Base-by-base conservation (phyloP, 2,888 invertebrate species). In the Agriopis aurantiaria region DNA sequence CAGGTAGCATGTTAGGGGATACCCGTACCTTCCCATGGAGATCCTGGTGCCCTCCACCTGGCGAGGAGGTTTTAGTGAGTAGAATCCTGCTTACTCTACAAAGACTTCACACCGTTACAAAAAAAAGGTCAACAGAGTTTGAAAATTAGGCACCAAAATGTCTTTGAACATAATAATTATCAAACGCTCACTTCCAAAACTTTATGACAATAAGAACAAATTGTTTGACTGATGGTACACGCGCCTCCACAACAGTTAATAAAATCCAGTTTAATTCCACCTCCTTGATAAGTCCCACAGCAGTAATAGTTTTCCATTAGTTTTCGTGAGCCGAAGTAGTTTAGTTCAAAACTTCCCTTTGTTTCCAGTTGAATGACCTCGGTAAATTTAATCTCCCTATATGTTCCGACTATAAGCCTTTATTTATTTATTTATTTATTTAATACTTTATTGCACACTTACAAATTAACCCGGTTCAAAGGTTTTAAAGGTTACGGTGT, bases 361-460 rank as follows among this genome's bases (percentile, higher is more conserved):
- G 71, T 71, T 71, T 71, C 62, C 68, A 60, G 68, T 23, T 65
- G 57, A 65, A 57, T 53, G 61, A 65, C 60, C 67, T 57, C 33
- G 17, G 45, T 48, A 57, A 68, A 68, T 71, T 64, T 71, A 71
- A 71, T 71, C 68, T 61, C 55, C 61, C 58, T 60, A 51, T 66
- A 63, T 49, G 59, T 71, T 57, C n/a, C 8, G 41, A 62, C 53
- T 67, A 63, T 14, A 45, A 52, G 48, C 68, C 68, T 71, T 60
- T n/a, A n/a, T n/a, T n/a, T n/a, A n/a, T n/a, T n/a, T n/a, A n/a
- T n/a, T n/a, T n/a, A n/a, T n/a, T n/a, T n/a, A n/a, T n/a, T n/a
- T n/a, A n/a, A n/a, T n/a, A n/a, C n/a, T n/a, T n/a, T n/a, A n/a
- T n/a, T n/a, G n/a, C n/a, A n/a, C n/a, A n/a, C n/a, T n/a, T n/a